phyloP scores from a whole-genome alignment of 2,797 vertebrate genomes.

The Antennarius maculatus region DNA sequence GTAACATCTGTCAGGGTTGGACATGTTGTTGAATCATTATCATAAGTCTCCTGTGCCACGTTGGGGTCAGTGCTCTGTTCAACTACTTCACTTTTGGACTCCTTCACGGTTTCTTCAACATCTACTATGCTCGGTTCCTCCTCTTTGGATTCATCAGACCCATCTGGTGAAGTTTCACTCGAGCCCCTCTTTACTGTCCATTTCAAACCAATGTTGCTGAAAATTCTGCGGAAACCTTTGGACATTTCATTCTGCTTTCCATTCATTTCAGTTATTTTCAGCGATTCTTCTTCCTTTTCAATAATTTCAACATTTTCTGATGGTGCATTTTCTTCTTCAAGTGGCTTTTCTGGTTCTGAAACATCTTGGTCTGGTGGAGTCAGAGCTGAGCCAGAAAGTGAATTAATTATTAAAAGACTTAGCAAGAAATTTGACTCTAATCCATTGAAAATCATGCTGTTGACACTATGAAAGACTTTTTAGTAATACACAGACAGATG shows the following conservation, averaged over 20 bases:
- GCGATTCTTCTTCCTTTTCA: conserved; percentile 59
- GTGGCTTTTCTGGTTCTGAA: conserved; percentile 68
- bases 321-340: conserved; percentile 55
- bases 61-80: conserved; percentile 61
- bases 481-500: not conserved
- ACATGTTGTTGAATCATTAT: conserved; percentile 59
- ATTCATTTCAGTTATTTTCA: conserved; percentile 75
- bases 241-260: conserved; percentile 81
- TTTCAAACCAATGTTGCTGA: conserved; percentile 91
- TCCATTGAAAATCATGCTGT: not conserved
- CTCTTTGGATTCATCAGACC: conserved; percentile 77
- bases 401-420: conserved; percentile 27
- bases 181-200: conserved; percentile 91
- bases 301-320: conserved; percentile 63
- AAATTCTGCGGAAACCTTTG: conserved; percentile 90
- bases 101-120: conserved; percentile 29
- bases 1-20: conserved; percentile 56
- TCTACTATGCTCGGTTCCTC: conserved; percentile 55
- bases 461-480: not conserved
- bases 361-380: conserved; percentile 75
- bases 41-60: conserved; percentile 56
- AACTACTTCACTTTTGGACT: conserved; percentile 43
- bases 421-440: conserved; percentile 13
- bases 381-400: conserved; percentile 69
- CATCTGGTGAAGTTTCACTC: conserved; percentile 72